Evolutionary conservation across 2,113 vertebrate genomes (phyloP).

Genomic region (Condylura cristata): DNA sequence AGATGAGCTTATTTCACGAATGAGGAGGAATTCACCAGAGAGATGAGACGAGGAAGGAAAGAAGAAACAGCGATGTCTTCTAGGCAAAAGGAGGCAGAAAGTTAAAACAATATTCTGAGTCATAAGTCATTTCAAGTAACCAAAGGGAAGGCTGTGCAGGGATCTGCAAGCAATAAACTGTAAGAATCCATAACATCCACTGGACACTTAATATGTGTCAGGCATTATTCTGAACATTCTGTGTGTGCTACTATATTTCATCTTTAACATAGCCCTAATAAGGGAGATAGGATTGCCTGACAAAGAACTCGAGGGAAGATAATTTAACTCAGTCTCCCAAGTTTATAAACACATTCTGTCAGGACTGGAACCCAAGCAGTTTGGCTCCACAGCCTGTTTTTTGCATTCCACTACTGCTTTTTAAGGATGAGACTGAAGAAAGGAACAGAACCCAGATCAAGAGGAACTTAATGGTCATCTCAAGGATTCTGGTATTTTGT

Average conservation of each 20-base stretch:
- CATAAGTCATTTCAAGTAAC: neutral
- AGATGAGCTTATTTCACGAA: neutral
- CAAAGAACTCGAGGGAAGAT: neutral
- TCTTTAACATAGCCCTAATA: neutral
- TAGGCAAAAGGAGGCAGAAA: neutral
- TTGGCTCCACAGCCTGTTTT: neutral
- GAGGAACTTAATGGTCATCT: neutral
- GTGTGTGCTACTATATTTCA: neutral
- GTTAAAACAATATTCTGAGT: neutral
- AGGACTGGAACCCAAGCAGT: neutral
- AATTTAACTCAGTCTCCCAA: neutral
- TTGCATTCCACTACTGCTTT: neutral
- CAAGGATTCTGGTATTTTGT: neutral
- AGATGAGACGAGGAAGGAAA: neutral
- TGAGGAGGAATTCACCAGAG: neutral
- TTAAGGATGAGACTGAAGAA: neutral
- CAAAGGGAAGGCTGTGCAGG: neutral
- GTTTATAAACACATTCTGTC: neutral
- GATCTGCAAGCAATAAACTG: neutral
- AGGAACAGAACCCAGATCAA: neutral
- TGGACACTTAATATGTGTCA: neutral
- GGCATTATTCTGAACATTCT: slow-evolving; percentile 17
- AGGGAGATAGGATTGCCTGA: neutral
- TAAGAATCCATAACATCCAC: neutral
- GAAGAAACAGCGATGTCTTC: neutral